A percentile compares a stretch with the other conserved stretches of the same genome.
phyloP scores from a whole-genome alignment of 2,113 vertebrate species.

The Pomatostomus ruficeps region DNA sequence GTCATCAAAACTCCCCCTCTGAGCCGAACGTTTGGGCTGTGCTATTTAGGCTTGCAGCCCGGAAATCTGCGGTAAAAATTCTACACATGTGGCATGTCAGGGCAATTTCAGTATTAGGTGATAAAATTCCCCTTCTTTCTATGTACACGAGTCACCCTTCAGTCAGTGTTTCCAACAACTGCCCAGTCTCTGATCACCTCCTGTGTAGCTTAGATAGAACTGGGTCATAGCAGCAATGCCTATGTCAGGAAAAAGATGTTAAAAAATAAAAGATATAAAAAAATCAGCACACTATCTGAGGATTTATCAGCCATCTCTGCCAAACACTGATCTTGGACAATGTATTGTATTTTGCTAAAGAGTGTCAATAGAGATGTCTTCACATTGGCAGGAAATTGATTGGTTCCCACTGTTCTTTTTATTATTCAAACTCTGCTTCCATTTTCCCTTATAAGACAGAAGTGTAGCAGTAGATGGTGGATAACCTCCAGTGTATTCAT shows the following conservation, averaged over 20 bases:
- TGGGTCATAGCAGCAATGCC: background rate
- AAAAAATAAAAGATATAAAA: background rate
- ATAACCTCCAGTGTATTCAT: background rate
- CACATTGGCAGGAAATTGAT: background rate
- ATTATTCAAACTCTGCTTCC: background rate
- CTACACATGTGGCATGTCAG: background rate
- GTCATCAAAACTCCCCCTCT: background rate
- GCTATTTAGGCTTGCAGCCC: background rate
- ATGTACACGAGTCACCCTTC: background rate
- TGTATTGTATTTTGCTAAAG: background rate
- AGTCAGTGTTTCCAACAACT: background rate
- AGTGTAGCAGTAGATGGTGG: background rate
- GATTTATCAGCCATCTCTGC: background rate
- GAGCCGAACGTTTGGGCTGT: background rate
- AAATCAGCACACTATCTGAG: background rate
- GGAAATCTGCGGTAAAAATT: background rate
- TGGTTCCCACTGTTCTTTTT: background rate
- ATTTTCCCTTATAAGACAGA: background rate
- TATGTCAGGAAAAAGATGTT: background rate
- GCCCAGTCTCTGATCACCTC: background rate
- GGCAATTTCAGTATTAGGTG: constrained; percentile 10
- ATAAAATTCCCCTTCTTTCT: background rate
- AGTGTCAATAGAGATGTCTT: background rate
- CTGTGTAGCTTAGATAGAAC: background rate
- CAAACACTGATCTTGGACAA: background rate